Base-by-base conservation (phyloP, 1,140 invertebrate species). In the Leptestheria dahalacensis region DNA sequence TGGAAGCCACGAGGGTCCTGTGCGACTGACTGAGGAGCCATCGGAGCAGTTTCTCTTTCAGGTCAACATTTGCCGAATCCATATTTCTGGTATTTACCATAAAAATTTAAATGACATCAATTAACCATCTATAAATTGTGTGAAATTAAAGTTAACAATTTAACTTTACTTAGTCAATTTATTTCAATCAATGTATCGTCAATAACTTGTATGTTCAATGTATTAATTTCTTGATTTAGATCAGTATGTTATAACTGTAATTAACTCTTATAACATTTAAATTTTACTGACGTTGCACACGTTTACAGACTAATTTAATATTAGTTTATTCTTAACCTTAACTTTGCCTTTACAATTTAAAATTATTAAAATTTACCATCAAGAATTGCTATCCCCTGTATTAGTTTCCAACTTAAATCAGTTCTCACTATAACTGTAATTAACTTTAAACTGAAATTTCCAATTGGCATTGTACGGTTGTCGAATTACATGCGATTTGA, bases 21-120 rank as follows among this genome's bases (percentile, higher is more conserved):
- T 92, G 87, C 54, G 88, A 91, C 69, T 95, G 90, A 49, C 88
- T 76, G 56, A 96, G 75, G 0, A 96, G 74, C 24, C 94, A 78
- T 71, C 88, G 83, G 9, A 96, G 75, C 56, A 97, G 77, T 74
- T 94, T 94, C 67, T 95, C 91, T 74, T 92, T 92, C 66, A 96
- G 86, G 69, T 96, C 91, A 50, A 84, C 78, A 2, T 88, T 75
- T 1, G 82, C 78, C 46, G 28, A 41, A 56, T 41, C 41, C 21
- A 33, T 41, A 56, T 56, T 56, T 28, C 53, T 56, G 53, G n/a
- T n/a, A n/a, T n/a, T n/a, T n/a, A n/a, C n/a, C n/a, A n/a, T n/a
- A n/a, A n/a, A n/a, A n/a, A n/a, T n/a, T n/a, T n/a, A n/a, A n/a
- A n/a, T n/a, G n/a, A n/a, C n/a, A n/a, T n/a, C n/a, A n/a, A n/a